Base-by-base conservation (phyloP, 2,797 vertebrate genomes). In the Geotrypetes seraphini region DNA sequence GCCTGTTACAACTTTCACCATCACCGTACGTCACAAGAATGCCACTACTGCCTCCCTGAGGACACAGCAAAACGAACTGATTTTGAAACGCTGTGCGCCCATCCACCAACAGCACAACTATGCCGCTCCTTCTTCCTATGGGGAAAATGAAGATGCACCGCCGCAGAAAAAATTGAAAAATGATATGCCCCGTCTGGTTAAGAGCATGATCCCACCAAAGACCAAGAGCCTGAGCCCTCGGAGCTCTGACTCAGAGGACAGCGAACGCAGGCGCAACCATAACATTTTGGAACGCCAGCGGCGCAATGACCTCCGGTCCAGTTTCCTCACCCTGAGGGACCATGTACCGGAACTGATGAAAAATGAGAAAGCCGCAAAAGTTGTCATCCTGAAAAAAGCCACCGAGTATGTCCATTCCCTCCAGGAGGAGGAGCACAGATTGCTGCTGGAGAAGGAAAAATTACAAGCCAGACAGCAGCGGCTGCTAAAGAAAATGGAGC, bases 71-170 rank as follows among this genome's bases (percentile, higher is more conserved):
- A 86, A 88, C 10, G 92, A 96, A 75, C 76, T 93, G 37, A 87
- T 92, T 51, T 64, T 97, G 20, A 97, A 97, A 39, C 81, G 92
- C 27, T 65, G 81, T 0, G 84, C 84, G 16, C 92, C 92, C 3
- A 90, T 97, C 53, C 95, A 99, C 66, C 96, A 97, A 79, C 93
- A 97, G 31, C 95, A 99, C 73, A 99, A 99, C 78, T 98, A 99
- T 3, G 95, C 96, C 0, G 96, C 96, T 2, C 96, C 92, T 2
- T 96, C 93, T 0, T 94, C 93, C 1, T 96, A 87, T 3, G 69
- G 88, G n/a, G 84, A 87, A 32, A 70, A 52, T 1, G 91, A 96
- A 38, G 88, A 90, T 2, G 62, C 81, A 22, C 72, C 84, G 3
- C 95, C 91, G 0, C 88, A 87, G 17, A 98, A 98, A 48, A 95